A percentile compares a stretch with the other conserved stretches of the same genome.
phyloP scores from a whole-genome alignment of 2,113 vertebrate species.

The Coracopsis vasa region DNA sequence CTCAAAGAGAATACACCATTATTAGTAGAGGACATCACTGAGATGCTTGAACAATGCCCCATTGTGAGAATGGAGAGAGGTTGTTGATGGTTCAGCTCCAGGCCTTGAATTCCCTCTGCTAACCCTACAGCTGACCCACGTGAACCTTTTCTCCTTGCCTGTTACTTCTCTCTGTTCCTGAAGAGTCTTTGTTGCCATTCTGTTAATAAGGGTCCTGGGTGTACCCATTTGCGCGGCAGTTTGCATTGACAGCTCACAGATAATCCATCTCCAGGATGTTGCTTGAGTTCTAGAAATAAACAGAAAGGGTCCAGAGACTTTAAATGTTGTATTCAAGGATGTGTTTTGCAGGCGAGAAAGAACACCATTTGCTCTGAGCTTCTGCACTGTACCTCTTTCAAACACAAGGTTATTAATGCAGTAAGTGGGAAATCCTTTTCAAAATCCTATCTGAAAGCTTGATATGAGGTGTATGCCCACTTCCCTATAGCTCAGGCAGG shows the following conservation, averaged over 20 bases:
- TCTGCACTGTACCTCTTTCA: neutral
- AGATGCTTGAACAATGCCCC: conserved; percentile 25
- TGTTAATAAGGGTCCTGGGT: neutral
- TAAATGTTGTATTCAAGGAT: neutral
- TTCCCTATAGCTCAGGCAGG: conserved; percentile 5
- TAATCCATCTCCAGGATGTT: neutral
- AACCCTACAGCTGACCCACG: neutral
- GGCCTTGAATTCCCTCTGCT: conserved; percentile 9
- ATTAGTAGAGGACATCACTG: conserved; percentile 16
- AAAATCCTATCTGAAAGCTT: conserved; percentile 60
- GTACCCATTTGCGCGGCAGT: neutral
- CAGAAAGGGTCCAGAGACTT: neutral
- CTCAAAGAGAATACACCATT: conserved; percentile 25
- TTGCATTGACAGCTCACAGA: neutral
- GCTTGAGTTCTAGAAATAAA: neutral
- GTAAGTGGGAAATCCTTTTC: conserved; percentile 35
- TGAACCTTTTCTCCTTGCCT: conserved; percentile 18
- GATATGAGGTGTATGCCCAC: conserved; percentile 24
- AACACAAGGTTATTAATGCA: neutral
- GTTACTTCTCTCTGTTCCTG: neutral
- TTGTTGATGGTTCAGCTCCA: neutral
- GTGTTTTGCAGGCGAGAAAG: neutral
- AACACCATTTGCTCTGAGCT: neutral
- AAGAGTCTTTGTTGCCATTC: conserved; percentile 5
- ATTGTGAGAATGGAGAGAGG: neutral